Evolutionary conservation across 2,888 invertebrate genomes (phyloP).

Genomic region (Orchesella flavescens): DNA sequence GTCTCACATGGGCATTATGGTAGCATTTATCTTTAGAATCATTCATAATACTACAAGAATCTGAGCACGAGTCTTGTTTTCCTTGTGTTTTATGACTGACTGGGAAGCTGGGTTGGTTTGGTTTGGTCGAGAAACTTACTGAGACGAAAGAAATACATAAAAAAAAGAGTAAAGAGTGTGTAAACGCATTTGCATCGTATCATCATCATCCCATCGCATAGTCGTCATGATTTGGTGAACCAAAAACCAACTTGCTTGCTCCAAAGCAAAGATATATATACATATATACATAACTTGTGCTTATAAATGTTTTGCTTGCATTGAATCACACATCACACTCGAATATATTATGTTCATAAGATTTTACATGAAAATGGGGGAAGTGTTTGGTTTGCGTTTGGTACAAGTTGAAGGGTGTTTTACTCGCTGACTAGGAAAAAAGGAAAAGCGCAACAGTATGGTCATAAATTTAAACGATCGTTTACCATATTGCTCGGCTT

Average conservation of each 20-base stretch:
- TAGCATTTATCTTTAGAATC: constrained; percentile 43
- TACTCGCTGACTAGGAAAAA: neutral
- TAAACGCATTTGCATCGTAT: constrained; percentile 5
- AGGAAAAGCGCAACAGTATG: constrained; percentile 50
- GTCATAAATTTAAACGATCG: constrained; percentile 47
- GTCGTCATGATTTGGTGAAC: neutral
- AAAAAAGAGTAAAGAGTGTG: neutral
- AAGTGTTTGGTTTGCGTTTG: no score
- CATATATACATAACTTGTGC: no score
- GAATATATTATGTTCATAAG: no score
- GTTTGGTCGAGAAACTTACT: no score
- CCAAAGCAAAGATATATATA: neutral
- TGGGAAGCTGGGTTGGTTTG: no score
- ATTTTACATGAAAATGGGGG: no score
- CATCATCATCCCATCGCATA: no score
- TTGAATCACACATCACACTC: no score
- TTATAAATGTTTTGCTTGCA: no score
- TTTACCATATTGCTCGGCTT: constrained; percentile 49
- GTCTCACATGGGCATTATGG: constrained; percentile 24
- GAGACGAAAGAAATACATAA: neutral
- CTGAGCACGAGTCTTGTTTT: neutral
- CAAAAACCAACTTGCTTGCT: neutral
- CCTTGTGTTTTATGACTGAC: constrained; percentile 7
- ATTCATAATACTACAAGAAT: neutral
- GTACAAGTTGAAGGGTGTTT: neutral